Conservation (phyloP, 92 coral and sea anemone species). For the Pocillopora meandrina region DNA sequence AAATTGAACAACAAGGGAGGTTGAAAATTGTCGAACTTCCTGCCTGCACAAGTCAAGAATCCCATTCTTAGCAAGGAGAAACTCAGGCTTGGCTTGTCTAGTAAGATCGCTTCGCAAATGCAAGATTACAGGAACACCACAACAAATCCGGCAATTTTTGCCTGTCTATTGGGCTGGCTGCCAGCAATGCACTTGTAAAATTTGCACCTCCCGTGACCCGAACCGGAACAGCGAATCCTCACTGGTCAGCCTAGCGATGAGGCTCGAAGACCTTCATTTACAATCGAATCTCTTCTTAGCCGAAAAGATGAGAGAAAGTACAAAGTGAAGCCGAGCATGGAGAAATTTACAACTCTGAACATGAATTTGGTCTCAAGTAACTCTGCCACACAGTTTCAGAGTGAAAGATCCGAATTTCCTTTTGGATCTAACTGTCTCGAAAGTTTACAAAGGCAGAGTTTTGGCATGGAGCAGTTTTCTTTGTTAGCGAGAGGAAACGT, state of each 20-base stretch:
- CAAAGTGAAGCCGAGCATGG: not conserved
- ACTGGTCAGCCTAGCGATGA: not conserved
- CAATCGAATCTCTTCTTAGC: conserved; percentile 30
- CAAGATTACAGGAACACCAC: conserved; percentile 19
- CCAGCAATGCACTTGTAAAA: conserved; percentile 23
- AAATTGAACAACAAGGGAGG: not conserved
- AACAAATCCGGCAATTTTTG: not conserved
- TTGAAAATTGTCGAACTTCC: not conserved
- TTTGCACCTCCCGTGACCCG: conserved; percentile 2
- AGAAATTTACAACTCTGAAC: not conserved
- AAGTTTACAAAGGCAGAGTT: conserved; percentile 5
- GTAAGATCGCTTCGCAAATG: not conserved
- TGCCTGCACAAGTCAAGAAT: not conserved
- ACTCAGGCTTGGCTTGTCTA: too few species aligned
- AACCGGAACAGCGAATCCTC: not conserved
- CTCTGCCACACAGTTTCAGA: not conserved
- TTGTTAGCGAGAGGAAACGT: conserved; percentile 24
- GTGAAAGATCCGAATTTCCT: not conserved
- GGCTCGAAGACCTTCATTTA: conserved; percentile 25
- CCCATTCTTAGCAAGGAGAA: not conserved
- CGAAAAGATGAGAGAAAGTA: conserved; percentile 1
- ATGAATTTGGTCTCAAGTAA: conserved; percentile 3
- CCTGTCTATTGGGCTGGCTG: conserved; percentile 32
- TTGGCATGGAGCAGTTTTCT: conserved; percentile 4
- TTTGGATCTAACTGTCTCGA: not conserved